These are phyloP conservation scores for Poeciliopsis retropinna DNA, from an alignment of 2,113 vertebrate genomes.

Conservation along the genomic window DNA sequence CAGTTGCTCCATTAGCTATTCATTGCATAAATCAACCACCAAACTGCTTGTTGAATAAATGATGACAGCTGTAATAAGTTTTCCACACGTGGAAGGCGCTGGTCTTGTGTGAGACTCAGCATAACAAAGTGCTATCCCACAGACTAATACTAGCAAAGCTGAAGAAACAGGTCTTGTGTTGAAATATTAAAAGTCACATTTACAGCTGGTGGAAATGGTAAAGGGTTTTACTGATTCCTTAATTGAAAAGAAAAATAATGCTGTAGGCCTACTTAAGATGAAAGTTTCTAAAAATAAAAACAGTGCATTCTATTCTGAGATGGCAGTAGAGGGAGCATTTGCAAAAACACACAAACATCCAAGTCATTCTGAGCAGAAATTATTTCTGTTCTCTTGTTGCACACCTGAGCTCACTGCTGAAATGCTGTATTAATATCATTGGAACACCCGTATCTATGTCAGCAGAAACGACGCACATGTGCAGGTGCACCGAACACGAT, in stretches of 20 bases:
- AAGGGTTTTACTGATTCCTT: slow-evolving; percentile 36
- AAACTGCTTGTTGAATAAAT: slow-evolving; percentile 73
- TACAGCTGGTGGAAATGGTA: slow-evolving; percentile 32
- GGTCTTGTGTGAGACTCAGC: slow-evolving; percentile 12
- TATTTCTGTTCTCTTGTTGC: slow-evolving; percentile 40
- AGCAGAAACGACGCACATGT: slow-evolving; percentile 8
- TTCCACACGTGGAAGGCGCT: slow-evolving; percentile 48
- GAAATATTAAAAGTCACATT: slow-evolving; percentile 7
- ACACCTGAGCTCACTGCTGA: slow-evolving; percentile 62
- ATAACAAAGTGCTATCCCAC: slow-evolving; percentile 11
- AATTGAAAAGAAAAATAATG: slow-evolving; percentile 41
- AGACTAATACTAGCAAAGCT: background rate
- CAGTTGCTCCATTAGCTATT: slow-evolving; percentile 70
- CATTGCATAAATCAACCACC: slow-evolving; percentile 70
- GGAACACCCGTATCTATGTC: slow-evolving; percentile 7
- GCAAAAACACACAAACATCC: slow-evolving; percentile 54
- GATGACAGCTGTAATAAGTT: slow-evolving; percentile 56
- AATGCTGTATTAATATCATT: slow-evolving; percentile 34
- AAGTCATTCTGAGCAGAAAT: slow-evolving; percentile 30
- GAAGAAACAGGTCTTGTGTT: background rate
- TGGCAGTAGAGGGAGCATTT: slow-evolving; percentile 38
- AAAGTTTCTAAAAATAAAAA: slow-evolving; percentile 65
- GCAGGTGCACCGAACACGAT: slow-evolving; percentile 39
- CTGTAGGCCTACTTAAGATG: slow-evolving; percentile 46
- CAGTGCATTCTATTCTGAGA: slow-evolving; percentile 58